phyloP scores from a whole-genome alignment of 2,888 invertebrate species.

The Minunthozetes semirufus region DNA sequence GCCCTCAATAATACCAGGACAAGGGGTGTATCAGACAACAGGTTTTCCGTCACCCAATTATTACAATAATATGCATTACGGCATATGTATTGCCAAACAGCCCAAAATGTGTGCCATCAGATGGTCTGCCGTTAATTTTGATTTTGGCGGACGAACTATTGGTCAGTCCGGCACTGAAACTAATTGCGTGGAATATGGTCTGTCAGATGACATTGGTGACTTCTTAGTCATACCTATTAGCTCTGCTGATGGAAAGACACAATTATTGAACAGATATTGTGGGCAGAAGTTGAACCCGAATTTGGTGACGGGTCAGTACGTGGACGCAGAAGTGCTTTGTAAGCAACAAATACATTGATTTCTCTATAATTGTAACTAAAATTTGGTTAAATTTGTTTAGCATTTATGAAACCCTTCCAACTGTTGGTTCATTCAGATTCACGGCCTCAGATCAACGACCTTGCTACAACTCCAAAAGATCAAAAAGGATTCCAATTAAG shows the following conservation, averaged over 20 bases:
- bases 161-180: constrained; percentile 14
- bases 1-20: not conserved
- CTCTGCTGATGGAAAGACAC: constrained; percentile 24
- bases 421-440: constrained; percentile 36
- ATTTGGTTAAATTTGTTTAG: not conserved
- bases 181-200: constrained; percentile 22
- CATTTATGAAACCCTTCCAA: constrained; percentile 33
- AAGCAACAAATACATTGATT: constrained; percentile 16
- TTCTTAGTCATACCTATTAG: constrained; percentile 34
- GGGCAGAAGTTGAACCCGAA: constrained; percentile 36
- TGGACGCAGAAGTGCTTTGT: constrained; percentile 32
- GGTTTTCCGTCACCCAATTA: constrained; percentile 35
- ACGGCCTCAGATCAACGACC: not conserved
- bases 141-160: constrained; percentile 36
- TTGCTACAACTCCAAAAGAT: not conserved
- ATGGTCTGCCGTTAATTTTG: constrained; percentile 37
- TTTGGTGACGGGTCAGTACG: too few species aligned
- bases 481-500: constrained; percentile 37
- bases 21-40: not conserved
- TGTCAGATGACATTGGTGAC: constrained; percentile 26
- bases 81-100: constrained; percentile 37
- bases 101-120: constrained; percentile 37
- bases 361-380: not conserved
- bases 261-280: constrained; percentile 34
- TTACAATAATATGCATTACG: constrained; percentile 39